Evolutionary conservation across 2,797 vertebrate genomes (phyloP), one percentile per base, ranked within the genome.

Genomic region (Arrhamphus sclerolepis): DNA sequence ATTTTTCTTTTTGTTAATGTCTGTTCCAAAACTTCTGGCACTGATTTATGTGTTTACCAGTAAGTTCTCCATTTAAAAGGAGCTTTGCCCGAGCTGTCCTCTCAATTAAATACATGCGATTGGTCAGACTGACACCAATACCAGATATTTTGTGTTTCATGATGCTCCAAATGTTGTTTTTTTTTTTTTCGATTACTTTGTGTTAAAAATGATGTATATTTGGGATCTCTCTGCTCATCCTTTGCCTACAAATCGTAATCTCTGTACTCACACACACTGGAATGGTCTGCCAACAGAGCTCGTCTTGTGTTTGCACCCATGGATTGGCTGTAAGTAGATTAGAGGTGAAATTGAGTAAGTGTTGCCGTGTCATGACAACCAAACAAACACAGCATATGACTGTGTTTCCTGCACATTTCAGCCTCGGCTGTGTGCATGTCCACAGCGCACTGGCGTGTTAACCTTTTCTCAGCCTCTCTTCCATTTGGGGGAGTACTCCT

Each of bases 321-420:
- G 53, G 49, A 50, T 69, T 42, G 18, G 29, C 62, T 52, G 17
- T 89, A 85, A 89, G 31, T 76, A 39, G 67, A 87, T 90, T 86
- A 88, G 2, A 43, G 66, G 48, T 79, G 39, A 85, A 90, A 89
- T 87, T 40, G 28, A 82, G 72, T 89, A 87, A 83, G 43, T 19
- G 62, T 70, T 64, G 58, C 70, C 78, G 65, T 78, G 72, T 70
- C 81, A 75, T 87, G 78, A 75, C 75, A 87, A 83, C 72, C 43
- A 73, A 80, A 84, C 74, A 84, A 77, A 72, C 62, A 63, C 46
- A 19, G 0, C 55, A 46, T 70, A 71, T 80, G 81, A 87, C 59
- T 69, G 62, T 17, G 19, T 51, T 75, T 81, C 56, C 72, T 83
- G 62, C 50, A 39, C 11, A 17, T 54, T 39, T 65, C 1, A 0